Conservation (phyloP, 92 coral and sea anemone species). For the Ricordea florida region DNA sequence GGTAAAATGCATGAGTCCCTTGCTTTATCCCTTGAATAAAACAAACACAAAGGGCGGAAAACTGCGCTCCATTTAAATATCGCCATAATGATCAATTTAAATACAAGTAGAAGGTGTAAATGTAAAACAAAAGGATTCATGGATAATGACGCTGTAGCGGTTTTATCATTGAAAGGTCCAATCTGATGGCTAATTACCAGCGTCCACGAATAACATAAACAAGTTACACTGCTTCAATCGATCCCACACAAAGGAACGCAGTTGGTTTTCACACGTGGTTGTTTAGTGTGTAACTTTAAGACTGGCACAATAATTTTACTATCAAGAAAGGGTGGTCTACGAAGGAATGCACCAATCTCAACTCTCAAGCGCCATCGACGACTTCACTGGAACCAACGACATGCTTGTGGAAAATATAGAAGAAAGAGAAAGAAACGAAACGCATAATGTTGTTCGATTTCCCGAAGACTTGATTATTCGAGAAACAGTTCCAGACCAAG, state of each 20-base stretch:
- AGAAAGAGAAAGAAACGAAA: conserved; percentile 13
- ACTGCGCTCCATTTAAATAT: background rate
- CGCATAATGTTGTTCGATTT: conserved; percentile 33
- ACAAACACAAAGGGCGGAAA: conserved; percentile 2
- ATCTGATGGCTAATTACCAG: background rate
- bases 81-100: conserved; percentile 16
- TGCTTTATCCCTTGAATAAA: background rate
- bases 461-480: conserved; percentile 88
- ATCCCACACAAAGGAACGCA: background rate
- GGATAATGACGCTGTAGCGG: background rate
- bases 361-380: too few species aligned
- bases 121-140: background rate
- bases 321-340: too few species aligned
- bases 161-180: background rate
- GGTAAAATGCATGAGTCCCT: too few species aligned
- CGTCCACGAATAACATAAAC: background rate
- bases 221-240: background rate
- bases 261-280: too few species aligned
- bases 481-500: conserved; percentile 86
- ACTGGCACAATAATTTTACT: too few species aligned
- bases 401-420: too few species aligned
- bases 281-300: too few species aligned
- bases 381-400: background rate
- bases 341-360: too few species aligned
- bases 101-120: conserved; percentile 10